Base-by-base conservation (phyloP, 1,140 invertebrate genomes). In the Saxidomus purpurata region DNA sequence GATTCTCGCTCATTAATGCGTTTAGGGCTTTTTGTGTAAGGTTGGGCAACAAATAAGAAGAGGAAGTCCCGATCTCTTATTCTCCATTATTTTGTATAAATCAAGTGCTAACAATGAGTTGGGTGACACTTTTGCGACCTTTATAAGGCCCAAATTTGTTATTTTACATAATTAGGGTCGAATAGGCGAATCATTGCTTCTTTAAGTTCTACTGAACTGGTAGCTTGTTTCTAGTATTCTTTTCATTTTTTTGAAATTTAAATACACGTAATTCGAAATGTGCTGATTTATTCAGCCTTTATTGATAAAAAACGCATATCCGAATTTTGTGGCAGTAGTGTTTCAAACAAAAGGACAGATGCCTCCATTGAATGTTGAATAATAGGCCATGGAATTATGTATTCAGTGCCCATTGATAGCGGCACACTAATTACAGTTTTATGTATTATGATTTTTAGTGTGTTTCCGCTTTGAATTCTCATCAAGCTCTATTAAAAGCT, bases 91-190 rank as follows among this genome's bases (percentile, higher is more conserved):
- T 76, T 52, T 83, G 71, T 89, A 89, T 89, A 89, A 89, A 89
- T 89, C 87, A 89, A 89, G 67, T 59, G 13, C 25, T 77, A 84
- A 89, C 87, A 89, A 89, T 83, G 87, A 71, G 38, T 22, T 34
- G 15, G 28, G 34, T 84, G 87, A 83, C 87, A 89, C 87, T 74
- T 89, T 89, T 83, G 80, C 71, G 87, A 83, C 80, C 80, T 84
- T 40, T 52, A 38, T 74, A 79, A 89, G 67, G 36, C 80, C 63
- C 47, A 89, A 84, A 89, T 89, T 89, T 89, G 87, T 89, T 89
- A 89, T 89, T 89, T 89, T 89, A 89, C 87, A 89, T 89, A 89
- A 89, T 89, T 83, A 89, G 71, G 87, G 87, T 89, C 25, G 47
- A 83, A 25, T 63, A 69, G 40, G 43, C 87, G 74, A 89, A 74